Evolutionary conservation across 2,888 invertebrate genomes (phyloP), one percentile per base, ranked within the genome.

Genomic region (Caenorhabditis macrosperma): DNA sequence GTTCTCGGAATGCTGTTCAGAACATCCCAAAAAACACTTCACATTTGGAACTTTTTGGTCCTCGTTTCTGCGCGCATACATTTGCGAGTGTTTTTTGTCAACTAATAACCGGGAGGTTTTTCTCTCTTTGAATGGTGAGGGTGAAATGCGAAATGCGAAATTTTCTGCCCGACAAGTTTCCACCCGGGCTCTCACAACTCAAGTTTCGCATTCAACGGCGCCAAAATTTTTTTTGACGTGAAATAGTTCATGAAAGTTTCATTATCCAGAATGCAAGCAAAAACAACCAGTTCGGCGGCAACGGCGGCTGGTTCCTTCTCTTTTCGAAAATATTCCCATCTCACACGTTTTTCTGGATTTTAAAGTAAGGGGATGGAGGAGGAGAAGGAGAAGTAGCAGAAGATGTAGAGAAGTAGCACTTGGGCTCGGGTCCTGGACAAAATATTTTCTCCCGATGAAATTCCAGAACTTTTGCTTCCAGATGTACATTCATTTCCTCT

Each of bases 191-290:
- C 22, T 41, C 38, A 2, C n/a, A 26, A 38, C 55, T 72, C 55
- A 55, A 44, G 61, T 72, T 72, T 64, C 33, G 41, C 68, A 30
- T 66, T 72, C 63, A 55, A 54, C 48, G 54, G 50, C 54, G 61
- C n/a, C 61, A 54, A 55, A 55, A 46, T 12, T 55, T 57, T 54
- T 71, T 61, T 33, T 26, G 55, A 74, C 66, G 75, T 54, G 75
- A 75, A 75, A 75, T 67, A 67, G 66, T 67, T 75, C 75, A 75
- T 75, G 35, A 75, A 75, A 75, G 54, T 75, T 75, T 75, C 67
- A 75, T 75, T 75, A 75, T 75, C 66, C 55, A 75, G 67, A 74
- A 74, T 74, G 74, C 48, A 59, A 64, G 64, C 74, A 74, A 74
- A 64, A 74, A 74, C 74, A 74, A 64, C 74, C 52, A 41, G 57